phyloP scores from a whole-genome alignment of 1,140 invertebrate genomes.

The Solenopsis invicta region DNA sequence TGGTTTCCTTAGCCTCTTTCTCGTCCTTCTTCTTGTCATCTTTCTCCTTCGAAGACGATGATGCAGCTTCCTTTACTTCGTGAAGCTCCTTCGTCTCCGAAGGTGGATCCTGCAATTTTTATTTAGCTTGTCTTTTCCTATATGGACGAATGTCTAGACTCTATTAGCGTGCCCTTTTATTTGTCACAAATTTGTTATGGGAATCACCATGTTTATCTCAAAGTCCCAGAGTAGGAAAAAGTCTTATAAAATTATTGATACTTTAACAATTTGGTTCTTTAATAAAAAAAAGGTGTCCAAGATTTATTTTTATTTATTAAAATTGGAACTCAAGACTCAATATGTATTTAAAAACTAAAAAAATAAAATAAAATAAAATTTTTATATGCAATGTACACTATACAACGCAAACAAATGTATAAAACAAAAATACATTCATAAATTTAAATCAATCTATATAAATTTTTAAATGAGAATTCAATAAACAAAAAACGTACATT shows the following conservation, averaged over 20 bases:
- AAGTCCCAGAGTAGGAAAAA: background rate
- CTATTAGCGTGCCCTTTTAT: constrained; percentile 12
- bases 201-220: background rate
- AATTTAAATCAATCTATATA: background rate
- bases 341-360: background rate
- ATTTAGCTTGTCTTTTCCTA: background rate
- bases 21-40: constrained; percentile 86
- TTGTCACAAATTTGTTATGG: background rate
- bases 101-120: constrained; percentile 65
- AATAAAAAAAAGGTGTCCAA: background rate
- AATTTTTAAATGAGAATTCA: background rate
- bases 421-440: background rate
- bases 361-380: no score
- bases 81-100: constrained; percentile 54
- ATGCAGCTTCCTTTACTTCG: constrained; percentile 40
- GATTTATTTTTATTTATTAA: background rate
- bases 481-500: background rate
- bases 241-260: background rate
- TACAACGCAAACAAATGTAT: background rate
- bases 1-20: constrained; percentile 86
- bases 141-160: background rate
- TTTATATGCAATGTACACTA: background rate
- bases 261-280: constrained; percentile 5
- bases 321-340: background rate
- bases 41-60: constrained; percentile 48